These are phyloP conservation scores for Globia sparganii DNA, from an alignment of 2,888 invertebrate genomes.

Conservation along the genomic window DNA sequence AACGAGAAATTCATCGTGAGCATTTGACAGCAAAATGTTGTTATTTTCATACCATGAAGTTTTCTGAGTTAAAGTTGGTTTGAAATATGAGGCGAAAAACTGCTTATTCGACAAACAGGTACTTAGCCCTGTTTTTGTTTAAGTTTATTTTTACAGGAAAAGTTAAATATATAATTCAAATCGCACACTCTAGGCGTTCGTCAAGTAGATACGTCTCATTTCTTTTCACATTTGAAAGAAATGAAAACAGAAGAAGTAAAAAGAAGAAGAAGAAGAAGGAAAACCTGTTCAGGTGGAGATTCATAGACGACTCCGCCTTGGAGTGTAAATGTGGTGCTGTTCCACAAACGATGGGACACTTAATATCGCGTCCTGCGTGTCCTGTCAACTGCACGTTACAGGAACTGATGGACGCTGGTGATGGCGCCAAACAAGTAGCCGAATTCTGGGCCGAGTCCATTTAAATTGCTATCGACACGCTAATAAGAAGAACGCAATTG, in stretches of 20 bases:
- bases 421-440: no score
- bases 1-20: background rate
- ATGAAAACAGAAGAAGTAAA: no score
- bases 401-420: no score
- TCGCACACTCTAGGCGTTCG: background rate
- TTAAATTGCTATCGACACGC: no score
- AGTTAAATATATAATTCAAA: background rate
- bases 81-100: background rate
- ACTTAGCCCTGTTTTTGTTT: background rate
- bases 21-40: background rate
- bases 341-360: no score
- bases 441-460: no score
- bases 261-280: no score
- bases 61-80: background rate
- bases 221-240: background rate
- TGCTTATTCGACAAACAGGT: background rate
- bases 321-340: no score
- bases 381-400: no score
- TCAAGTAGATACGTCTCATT: background rate
- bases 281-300: no score
- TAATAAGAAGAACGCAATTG: background rate
- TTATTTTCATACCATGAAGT: background rate
- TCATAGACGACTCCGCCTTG: no score
- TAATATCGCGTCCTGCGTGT: no score
- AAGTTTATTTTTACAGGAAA: background rate